A percentile compares a stretch with the other conserved stretches of the same genome.
These are phyloP conservation scores for Pemphigus obesinymphae DNA, from an alignment of 1,140 invertebrate species.

Conservation along the genomic window DNA sequence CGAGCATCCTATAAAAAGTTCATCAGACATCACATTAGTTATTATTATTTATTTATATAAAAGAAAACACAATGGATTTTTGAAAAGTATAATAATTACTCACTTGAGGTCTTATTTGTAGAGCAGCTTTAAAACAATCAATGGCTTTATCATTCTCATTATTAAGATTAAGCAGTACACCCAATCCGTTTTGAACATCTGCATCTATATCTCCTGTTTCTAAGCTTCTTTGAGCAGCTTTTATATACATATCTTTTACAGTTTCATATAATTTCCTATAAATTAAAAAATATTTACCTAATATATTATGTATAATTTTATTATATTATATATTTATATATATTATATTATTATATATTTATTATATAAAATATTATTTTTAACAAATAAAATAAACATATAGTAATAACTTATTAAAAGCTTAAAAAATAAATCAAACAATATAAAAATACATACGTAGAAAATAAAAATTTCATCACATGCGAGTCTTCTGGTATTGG, in stretches of 20 bases:
- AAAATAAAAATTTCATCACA: neutral
- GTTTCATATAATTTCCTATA: constrained; percentile 60
- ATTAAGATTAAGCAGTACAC: constrained; percentile 91
- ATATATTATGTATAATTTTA: too few relatives aligned
- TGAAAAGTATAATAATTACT: constrained; percentile 46
- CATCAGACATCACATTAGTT: neutral
- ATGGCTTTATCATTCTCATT: constrained; percentile 93
- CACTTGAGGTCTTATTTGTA: constrained; percentile 75
- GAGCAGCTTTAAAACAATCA: constrained; percentile 89
- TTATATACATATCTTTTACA: constrained; percentile 76
- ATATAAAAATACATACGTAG: constrained; percentile 16
- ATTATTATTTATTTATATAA: neutral
- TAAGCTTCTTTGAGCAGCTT: constrained; percentile 76
- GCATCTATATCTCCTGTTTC: constrained; percentile 67
- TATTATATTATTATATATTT: neutral
- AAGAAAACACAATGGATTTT: too few relatives aligned
- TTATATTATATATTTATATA: too few relatives aligned
- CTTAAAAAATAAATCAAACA: neutral
- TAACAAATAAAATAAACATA: too few relatives aligned
- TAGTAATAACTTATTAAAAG: too few relatives aligned
- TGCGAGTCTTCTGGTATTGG: neutral
- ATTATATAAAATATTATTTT: neutral
- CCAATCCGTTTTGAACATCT: constrained; percentile 92
- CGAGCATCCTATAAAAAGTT: constrained; percentile 68
- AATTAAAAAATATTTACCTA: constrained; percentile 45